Conservation (phyloP, 2,113 vertebrate genomes). For the Trogon surrucura region DNA sequence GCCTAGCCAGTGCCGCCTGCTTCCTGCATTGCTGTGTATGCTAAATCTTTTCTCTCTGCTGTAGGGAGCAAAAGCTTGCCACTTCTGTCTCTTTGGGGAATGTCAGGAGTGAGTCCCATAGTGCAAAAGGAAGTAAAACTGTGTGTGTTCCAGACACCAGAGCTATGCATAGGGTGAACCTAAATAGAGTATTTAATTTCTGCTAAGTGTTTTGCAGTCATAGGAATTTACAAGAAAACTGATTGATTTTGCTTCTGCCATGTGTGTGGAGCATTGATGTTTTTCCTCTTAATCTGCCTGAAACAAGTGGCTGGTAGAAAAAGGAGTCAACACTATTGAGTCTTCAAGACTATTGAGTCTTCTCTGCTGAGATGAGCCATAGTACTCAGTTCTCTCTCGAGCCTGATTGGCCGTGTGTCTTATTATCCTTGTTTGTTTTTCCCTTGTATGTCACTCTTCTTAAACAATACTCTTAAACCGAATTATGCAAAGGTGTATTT, state of each 20-base stretch:
- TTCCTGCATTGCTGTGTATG: not conserved
- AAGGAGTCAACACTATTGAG: not conserved
- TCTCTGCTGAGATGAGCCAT: not conserved
- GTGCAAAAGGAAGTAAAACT: not conserved
- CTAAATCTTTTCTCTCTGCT: not conserved
- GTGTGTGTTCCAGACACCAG: not conserved
- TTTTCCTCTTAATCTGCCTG: not conserved
- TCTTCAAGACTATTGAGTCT: not conserved
- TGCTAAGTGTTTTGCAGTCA: not conserved
- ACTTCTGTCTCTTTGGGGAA: accelerated
- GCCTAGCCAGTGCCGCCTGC: not conserved
- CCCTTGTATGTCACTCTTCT: not conserved
- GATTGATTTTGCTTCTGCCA: not conserved
- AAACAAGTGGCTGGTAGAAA: not conserved
- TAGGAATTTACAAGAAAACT: not conserved
- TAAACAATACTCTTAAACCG: not conserved
- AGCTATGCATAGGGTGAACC: not conserved
- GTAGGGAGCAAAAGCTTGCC: not conserved
- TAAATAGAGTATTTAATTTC: not conserved
- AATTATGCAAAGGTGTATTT: not conserved
- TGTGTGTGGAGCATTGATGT: not conserved
- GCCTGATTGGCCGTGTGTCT: not conserved
- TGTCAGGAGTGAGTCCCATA: not conserved
- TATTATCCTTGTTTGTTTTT: not conserved
- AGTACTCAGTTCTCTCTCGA: not conserved